Evolutionary conservation across 2,888 invertebrate genomes (phyloP).

Genomic region (Bruchidius siliquastri): DNA sequence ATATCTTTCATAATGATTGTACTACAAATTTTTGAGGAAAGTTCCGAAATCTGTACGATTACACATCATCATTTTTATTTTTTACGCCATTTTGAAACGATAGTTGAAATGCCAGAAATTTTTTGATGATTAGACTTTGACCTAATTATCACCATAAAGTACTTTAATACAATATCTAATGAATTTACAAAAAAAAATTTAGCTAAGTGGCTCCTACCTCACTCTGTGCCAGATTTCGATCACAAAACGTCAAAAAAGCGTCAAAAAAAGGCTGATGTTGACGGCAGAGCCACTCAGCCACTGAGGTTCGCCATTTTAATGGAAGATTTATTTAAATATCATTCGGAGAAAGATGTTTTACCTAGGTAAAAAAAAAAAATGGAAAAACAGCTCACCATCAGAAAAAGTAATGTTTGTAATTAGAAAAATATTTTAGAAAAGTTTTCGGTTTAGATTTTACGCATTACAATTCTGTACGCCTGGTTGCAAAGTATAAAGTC

Average conservation of each 20-base stretch:
- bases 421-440: too few relatives aligned
- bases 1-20: constrained; percentile 44
- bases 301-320: too few relatives aligned
- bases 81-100: constrained; percentile 25
- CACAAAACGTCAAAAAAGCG: not conserved
- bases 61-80: constrained; percentile 14
- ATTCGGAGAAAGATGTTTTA: too few relatives aligned
- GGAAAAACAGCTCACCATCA: too few relatives aligned
- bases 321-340: too few relatives aligned
- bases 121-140: constrained; percentile 8
- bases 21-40: constrained; percentile 22
- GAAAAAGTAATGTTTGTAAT: too few relatives aligned
- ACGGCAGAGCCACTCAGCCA: not conserved
- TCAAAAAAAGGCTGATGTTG: not conserved
- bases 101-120: not conserved
- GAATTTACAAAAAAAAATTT: not conserved
- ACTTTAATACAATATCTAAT: not conserved
- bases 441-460: too few relatives aligned
- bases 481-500: too few relatives aligned
- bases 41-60: constrained; percentile 23
- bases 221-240: not conserved
- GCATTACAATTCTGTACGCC: too few relatives aligned
- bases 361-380: too few relatives aligned
- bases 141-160: not conserved
- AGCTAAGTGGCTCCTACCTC: not conserved